A percentile compares a stretch with the other conserved stretches of the same genome.
phyloP scores from a whole-genome alignment of 2,797 vertebrate species.

The Enteromius mattozi region DNA sequence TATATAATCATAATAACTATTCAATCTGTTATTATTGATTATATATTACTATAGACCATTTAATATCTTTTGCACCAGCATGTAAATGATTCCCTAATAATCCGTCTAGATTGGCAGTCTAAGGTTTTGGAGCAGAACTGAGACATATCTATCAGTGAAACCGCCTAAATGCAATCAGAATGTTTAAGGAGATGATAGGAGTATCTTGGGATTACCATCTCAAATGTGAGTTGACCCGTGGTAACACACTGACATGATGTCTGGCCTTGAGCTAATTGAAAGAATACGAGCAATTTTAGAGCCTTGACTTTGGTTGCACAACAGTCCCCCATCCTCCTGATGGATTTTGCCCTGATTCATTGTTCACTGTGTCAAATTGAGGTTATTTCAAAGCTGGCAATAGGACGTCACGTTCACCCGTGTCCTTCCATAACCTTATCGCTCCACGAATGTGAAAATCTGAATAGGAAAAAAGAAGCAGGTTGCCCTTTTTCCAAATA shows the following conservation, averaged over 20 bases:
- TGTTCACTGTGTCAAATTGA: slow-evolving; percentile 20
- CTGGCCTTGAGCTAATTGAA: slow-evolving; percentile 17
- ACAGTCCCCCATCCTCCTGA: background rate
- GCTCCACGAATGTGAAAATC: background rate
- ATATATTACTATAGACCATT: background rate
- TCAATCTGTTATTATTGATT: no score
- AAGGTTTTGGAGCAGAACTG: background rate
- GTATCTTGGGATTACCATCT: slow-evolving; percentile 17
- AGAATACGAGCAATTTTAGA: background rate
- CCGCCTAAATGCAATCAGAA: background rate
- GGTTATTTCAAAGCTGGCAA: slow-evolving; percentile 14
- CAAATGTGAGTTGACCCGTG: slow-evolving; percentile 21
- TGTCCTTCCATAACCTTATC: slow-evolving; percentile 11
- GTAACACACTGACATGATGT: slow-evolving; percentile 9
- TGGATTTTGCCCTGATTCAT: slow-evolving; percentile 19
- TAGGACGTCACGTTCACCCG: background rate
- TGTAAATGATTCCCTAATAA: background rate
- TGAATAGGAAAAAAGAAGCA: background rate
- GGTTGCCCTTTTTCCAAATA: slow-evolving; percentile 20
- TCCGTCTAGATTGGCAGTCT: background rate
- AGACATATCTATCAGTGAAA: background rate
- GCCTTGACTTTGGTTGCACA: background rate
- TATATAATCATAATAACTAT: no score
- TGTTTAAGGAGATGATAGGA: background rate
- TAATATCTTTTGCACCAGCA: background rate